Base-by-base conservation (phyloP, 2,113 vertebrate species). In the Sakesphorus luctuosus region DNA sequence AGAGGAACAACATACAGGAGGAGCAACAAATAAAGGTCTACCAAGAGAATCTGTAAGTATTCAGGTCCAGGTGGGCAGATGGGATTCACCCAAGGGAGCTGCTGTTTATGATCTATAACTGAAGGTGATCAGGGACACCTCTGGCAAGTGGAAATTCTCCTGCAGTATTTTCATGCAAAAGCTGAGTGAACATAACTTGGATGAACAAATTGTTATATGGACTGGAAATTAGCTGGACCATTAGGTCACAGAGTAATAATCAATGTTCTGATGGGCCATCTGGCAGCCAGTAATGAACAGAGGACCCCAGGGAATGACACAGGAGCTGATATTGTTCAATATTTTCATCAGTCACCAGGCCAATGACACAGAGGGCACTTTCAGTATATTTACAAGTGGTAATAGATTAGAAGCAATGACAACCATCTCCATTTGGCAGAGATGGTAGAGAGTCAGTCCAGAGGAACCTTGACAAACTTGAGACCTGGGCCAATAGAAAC, bases 181-280 rank as follows among this genome's bases (percentile, higher is more conserved):
- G 18, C 38, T 63, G 29, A 81, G 50, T 43, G 91, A 74, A 88
- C 43, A 55, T 8, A 21, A 69, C 18, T 50, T 88, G 59, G 25
- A 80, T 74, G 79, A 88, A 77, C 55, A 77, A 88, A 80, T 59
- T 83, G 31, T 62, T 82, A 59, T 74, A 95, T 74, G 63, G 68
- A 84, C 33, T 28, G 78, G 86, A 91, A 83, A 84, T 92, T 74
- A 88, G 50, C 35, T 67, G 61, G 77, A 81, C 72, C 85, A 46
- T 88, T 86, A 93, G 75, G 85, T 90, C 87, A 82, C 93, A 73
- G 88, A 90, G 85, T 53, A 80, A 24, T 80, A 90, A 93, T 79
- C 90, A 58, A 50, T 80, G 43, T 55, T 92, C 65, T 77, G 72
- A 90, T 71, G 55, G 65, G 33, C 83, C 92, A 93, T 95, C 95